Evolutionary conservation across 2,113 vertebrate species (phyloP).

Genomic region (Xiphophorus couchianus): DNA sequence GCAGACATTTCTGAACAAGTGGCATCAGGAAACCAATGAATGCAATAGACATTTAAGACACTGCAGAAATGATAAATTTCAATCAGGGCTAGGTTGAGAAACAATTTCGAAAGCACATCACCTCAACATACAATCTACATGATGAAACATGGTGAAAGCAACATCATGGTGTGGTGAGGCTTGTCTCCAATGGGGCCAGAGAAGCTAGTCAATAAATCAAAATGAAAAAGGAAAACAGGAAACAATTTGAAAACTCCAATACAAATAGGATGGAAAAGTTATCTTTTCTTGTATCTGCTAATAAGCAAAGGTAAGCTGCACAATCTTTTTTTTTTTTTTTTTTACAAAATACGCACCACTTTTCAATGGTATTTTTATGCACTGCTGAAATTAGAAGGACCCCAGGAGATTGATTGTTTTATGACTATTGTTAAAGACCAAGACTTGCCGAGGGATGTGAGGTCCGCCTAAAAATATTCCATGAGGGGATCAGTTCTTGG

Average conservation of each 20-base stretch:
- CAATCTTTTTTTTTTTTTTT: conserved; percentile 12
- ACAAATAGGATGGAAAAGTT: neutral
- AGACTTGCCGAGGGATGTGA: conserved; percentile 14
- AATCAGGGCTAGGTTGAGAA: neutral
- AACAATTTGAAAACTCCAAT: neutral
- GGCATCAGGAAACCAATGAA: neutral
- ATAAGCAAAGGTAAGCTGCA: conserved; percentile 26
- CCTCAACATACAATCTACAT: neutral
- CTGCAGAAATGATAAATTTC: neutral
- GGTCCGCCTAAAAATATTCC: conserved; percentile 20
- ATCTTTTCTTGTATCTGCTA: conserved; percentile 22
- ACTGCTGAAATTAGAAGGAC: conserved; percentile 39
- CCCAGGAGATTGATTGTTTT: conserved; percentile 60
- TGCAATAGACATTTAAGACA: neutral
- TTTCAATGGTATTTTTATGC: conserved; percentile 53
- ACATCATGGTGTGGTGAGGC: neutral
- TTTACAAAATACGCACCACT: conserved; percentile 34
- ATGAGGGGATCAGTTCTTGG: conserved; percentile 14
- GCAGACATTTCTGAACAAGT: neutral
- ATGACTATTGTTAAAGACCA: conserved; percentile 47
- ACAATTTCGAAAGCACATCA: neutral
- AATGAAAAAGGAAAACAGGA: neutral
- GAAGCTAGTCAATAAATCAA: neutral
- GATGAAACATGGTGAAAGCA: neutral
- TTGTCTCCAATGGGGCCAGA: too few relatives aligned